Percentiles rank a stretch among this genome's conserved stretches.
These are phyloP conservation scores for Scophthalmus maximus DNA, from an alignment of 2,113 vertebrate species.

Conservation along the genomic window DNA sequence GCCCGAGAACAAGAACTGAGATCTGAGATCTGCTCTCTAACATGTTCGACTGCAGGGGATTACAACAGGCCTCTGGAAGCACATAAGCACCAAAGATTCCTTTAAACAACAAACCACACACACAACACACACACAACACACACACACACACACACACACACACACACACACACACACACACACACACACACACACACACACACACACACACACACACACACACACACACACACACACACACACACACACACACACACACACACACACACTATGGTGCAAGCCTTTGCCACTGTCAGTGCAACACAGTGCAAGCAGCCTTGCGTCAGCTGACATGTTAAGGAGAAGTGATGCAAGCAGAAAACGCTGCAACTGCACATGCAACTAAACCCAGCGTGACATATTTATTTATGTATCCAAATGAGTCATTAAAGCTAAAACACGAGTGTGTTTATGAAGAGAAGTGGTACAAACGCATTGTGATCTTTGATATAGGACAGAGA, in stretches of 20 bases:
- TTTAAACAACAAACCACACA: background rate
- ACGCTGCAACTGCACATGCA: background rate
- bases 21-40: background rate
- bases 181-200: background rate
- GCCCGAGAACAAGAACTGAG: background rate
- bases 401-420: constrained; percentile 4
- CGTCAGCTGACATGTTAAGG: constrained; percentile 39
- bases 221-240: background rate
- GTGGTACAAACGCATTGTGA: too few species aligned
- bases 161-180: background rate
- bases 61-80: background rate
- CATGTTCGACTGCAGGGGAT: constrained; percentile 2
- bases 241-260: background rate
- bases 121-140: background rate
- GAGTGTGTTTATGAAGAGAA: too few species aligned
- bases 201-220: background rate
- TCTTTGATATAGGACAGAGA: too few species aligned
- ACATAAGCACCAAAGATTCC: constrained; percentile 5
- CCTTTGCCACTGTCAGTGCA: constrained; percentile 29
- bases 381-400: background rate
- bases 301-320: constrained; percentile 47
- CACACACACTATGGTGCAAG: background rate
- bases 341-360: constrained; percentile 44
- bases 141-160: background rate
- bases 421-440: background rate